Conservation (phyloP, 2,797 vertebrate species). For the Pyrrhura leucotis region DNA sequence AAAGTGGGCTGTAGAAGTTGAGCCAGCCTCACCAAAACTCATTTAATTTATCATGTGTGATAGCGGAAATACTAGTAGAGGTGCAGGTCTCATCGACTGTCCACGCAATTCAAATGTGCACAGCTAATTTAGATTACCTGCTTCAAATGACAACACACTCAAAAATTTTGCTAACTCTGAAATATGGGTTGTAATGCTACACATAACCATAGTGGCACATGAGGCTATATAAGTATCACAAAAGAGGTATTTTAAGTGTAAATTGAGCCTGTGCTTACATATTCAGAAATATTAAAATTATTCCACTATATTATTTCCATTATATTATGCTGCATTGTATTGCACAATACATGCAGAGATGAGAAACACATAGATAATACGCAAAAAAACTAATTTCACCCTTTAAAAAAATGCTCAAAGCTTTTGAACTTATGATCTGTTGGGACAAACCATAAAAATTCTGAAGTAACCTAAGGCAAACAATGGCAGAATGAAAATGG, state of each 20-base stretch:
- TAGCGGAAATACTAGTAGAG: background rate
- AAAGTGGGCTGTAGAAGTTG: conserved; percentile 17
- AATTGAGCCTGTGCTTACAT: background rate
- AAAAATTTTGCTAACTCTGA: conserved; percentile 2
- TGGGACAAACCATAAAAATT: background rate
- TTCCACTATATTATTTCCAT: background rate
- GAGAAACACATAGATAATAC: background rate
- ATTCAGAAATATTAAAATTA: background rate
- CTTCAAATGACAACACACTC: background rate
- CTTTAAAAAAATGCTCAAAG: background rate
- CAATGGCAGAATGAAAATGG: background rate
- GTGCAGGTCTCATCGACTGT: background rate
- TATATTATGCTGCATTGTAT: background rate
- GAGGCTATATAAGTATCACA: background rate
- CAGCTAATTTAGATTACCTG: background rate
- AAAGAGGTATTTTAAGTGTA: background rate
- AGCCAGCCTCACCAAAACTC: background rate
- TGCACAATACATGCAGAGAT: background rate
- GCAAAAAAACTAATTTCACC: background rate
- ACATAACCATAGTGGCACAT: rapidly evolving
- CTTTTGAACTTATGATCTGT: background rate
- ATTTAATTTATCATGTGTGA: background rate
- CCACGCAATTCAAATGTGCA: background rate
- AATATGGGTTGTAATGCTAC: background rate
- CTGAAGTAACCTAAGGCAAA: background rate